phyloP scores from a whole-genome alignment of 2,797 vertebrate species.

The Hippocampus kuda region DNA sequence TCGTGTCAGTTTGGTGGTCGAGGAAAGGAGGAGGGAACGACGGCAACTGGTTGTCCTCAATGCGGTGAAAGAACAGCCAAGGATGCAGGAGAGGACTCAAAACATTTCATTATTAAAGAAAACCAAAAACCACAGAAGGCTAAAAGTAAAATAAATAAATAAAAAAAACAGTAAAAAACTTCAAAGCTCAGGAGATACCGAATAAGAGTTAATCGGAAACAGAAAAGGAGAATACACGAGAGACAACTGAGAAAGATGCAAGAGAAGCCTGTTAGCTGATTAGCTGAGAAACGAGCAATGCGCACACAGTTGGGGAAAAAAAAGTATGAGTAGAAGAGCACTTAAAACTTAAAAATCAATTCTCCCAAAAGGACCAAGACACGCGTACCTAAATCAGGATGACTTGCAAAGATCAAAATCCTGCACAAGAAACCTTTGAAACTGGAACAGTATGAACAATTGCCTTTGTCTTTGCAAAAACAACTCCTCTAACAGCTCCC shows the following conservation, averaged over 20 bases:
- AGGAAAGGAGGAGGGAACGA: neutral
- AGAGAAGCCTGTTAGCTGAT: neutral
- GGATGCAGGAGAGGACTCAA: too few species aligned
- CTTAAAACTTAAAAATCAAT: neutral
- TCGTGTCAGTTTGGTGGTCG: neutral
- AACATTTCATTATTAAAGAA: too few species aligned
- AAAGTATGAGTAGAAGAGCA: neutral
- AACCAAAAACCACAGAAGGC: too few species aligned
- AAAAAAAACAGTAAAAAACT: too few species aligned
- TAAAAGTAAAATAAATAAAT: too few species aligned
- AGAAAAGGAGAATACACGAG: neutral
- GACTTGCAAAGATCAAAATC: neutral
- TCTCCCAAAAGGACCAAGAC: neutral
- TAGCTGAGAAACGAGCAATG: neutral
- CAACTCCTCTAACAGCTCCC: neutral
- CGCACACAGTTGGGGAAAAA: neutral
- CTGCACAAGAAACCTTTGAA: neutral
- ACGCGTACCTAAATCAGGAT: neutral
- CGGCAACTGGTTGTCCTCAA: neutral
- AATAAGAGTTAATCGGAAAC: neutral
- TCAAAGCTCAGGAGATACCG: neutral
- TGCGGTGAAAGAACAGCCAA: neutral
- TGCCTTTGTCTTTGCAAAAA: conserved; percentile 4
- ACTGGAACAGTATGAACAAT: neutral
- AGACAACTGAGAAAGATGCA: neutral